Evolutionary conservation across 2,113 vertebrate genomes (phyloP).

Genomic region (Scomber scombrus): DNA sequence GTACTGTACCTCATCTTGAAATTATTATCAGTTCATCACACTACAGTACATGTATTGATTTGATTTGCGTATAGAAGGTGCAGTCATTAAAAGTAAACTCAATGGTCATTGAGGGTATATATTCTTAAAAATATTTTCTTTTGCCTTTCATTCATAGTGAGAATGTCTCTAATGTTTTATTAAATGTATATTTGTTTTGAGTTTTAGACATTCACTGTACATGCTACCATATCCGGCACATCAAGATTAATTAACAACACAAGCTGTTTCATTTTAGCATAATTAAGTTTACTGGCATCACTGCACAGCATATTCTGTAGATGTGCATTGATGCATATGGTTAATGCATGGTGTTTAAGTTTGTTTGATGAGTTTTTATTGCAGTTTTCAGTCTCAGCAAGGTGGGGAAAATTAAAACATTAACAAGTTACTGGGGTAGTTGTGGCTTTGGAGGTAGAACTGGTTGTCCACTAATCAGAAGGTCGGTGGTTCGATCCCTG

Average conservation of each 20-base stretch:
- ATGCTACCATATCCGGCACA: neutral
- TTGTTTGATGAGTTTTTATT: neutral
- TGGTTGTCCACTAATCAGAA: no score
- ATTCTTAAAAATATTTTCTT: neutral
- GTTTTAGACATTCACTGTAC: neutral
- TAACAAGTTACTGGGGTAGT: neutral
- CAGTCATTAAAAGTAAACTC: neutral
- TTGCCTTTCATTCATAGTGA: neutral
- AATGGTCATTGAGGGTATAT: neutral
- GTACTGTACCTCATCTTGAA: neutral
- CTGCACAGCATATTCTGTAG: no score
- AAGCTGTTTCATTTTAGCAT: constrained; percentile 8
- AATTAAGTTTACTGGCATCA: constrained; percentile 4
- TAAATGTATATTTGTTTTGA: neutral
- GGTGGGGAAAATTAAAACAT: neutral
- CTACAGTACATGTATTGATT: neutral
- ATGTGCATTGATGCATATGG: constrained; percentile 4
- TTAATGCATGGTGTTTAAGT: neutral
- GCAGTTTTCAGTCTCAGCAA: constrained; percentile 1
- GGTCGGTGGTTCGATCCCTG: no score
- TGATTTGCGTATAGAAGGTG: neutral
- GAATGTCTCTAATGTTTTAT: neutral
- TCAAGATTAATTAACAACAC: constrained; percentile 6
- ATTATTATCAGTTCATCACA: neutral
- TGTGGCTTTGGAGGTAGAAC: no score